A percentile compares a stretch with the other conserved stretches of the same genome.
Evolutionary conservation across 2,888 invertebrate genomes (phyloP).

Genomic region (Mactromeris polynyma): DNA sequence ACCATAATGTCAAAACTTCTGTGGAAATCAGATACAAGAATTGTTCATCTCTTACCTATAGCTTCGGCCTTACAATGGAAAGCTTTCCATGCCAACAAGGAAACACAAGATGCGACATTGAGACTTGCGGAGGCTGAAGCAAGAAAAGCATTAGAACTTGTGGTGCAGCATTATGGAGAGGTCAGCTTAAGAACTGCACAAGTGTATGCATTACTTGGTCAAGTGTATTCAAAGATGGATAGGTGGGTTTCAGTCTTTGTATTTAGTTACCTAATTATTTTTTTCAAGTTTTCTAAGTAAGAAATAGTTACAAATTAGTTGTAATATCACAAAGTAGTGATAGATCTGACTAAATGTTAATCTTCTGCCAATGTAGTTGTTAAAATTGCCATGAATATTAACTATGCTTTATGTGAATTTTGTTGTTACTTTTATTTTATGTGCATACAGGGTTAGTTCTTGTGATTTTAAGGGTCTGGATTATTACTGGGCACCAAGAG

Average conservation of each 20-base stretch:
- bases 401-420: no score
- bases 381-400: no score
- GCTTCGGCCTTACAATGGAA: conserved; percentile 83
- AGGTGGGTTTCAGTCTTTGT: conserved; percentile 66
- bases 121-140: conserved; percentile 81
- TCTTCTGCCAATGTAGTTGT: no score
- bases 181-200: conserved; percentile 81
- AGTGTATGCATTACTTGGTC: conserved; percentile 80
- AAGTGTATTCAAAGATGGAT: conserved; percentile 84
- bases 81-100: conserved; percentile 77
- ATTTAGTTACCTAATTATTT: not conserved
- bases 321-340: no score
- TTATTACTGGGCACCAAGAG: no score
- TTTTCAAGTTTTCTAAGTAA: not conserved
- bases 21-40: not conserved
- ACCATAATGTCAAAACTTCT: not conserved
- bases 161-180: conserved; percentile 78
- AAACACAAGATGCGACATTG: conserved; percentile 77
- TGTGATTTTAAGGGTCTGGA: no score
- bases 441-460: no score
- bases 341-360: no score
- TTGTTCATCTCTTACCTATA: conserved; percentile 50
- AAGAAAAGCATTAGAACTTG: conserved; percentile 76
- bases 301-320: no score
- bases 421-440: no score